Evolutionary conservation across 2,888 invertebrate species (phyloP).

Genomic region (Xestia rhomboidea): DNA sequence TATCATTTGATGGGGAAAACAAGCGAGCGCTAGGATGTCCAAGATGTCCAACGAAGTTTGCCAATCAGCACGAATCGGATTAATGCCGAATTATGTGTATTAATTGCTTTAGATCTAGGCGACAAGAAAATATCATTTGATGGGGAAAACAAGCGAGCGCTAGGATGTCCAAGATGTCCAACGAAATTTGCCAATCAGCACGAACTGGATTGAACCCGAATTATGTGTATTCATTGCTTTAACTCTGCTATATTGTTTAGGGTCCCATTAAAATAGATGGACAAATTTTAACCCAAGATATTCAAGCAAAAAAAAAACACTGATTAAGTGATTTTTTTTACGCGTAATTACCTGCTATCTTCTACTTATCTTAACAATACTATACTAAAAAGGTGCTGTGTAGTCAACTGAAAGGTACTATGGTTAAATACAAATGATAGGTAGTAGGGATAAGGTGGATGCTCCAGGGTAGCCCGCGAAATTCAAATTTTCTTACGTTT

Average conservation of each 20-base stretch:
- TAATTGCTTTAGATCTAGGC: neutral
- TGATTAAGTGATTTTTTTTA: too few species aligned
- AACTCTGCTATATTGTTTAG: neutral
- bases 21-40: neutral
- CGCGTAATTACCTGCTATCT: too few species aligned
- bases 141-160: neutral
- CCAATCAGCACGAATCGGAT: neutral
- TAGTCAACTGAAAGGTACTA: too few species aligned
- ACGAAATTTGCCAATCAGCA: neutral
- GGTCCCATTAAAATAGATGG: too few species aligned
- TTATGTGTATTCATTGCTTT: neutral
- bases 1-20: neutral
- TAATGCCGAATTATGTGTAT: neutral
- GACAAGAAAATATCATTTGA: neutral
- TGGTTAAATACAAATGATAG: too few species aligned
- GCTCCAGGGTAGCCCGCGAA: too few species aligned
- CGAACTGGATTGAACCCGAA: neutral
- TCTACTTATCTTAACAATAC: too few species aligned
- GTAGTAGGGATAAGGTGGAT: too few species aligned
- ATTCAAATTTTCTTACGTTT: too few species aligned
- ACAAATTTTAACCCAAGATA: too few species aligned
- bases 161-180: neutral
- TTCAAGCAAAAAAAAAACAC: too few species aligned
- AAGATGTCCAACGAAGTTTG: neutral
- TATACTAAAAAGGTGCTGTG: too few species aligned